Conservation (phyloP, 35 echinoderm and acorn worm species). For the Ophiothrix spiculata region DNA sequence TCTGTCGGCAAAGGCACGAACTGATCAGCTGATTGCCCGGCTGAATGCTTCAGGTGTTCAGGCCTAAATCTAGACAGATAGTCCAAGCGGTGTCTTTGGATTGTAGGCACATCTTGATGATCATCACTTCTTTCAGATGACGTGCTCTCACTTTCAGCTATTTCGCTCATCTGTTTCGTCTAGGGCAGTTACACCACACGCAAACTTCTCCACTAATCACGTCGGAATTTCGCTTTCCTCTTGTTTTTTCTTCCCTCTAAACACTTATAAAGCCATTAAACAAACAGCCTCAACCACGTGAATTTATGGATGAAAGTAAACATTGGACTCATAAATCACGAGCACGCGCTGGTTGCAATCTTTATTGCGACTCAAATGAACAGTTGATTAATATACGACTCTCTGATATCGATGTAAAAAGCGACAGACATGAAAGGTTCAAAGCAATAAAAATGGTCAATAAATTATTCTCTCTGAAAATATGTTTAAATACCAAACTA, state of each 20-base stretch:
- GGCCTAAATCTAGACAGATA: neutral
- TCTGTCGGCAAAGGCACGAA: neutral
- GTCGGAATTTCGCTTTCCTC: neutral
- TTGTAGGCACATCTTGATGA: neutral
- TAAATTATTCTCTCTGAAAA: too few relatives aligned
- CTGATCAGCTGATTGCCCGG: neutral
- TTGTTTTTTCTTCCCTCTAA: neutral
- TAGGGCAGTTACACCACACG: neutral
- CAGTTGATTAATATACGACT: too few relatives aligned
- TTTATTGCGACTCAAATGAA: too few relatives aligned
- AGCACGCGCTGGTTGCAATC: neutral
- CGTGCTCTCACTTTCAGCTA: neutral
- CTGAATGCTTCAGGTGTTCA: neutral
- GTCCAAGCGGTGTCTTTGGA: neutral
- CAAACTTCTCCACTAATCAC: constrained; percentile 12
- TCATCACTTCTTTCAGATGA: neutral
- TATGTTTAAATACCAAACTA: too few relatives aligned
- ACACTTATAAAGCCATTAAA: neutral
- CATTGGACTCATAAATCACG: neutral
- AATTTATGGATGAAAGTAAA: neutral
- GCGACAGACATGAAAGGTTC: too few relatives aligned
- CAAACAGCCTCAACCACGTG: neutral
- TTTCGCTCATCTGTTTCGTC: neutral
- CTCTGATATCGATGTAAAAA: too few relatives aligned
- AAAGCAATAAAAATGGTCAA: too few relatives aligned